Evolutionary conservation across 2,113 vertebrate species (phyloP).

Genomic region (Notechis scutatus): DNA sequence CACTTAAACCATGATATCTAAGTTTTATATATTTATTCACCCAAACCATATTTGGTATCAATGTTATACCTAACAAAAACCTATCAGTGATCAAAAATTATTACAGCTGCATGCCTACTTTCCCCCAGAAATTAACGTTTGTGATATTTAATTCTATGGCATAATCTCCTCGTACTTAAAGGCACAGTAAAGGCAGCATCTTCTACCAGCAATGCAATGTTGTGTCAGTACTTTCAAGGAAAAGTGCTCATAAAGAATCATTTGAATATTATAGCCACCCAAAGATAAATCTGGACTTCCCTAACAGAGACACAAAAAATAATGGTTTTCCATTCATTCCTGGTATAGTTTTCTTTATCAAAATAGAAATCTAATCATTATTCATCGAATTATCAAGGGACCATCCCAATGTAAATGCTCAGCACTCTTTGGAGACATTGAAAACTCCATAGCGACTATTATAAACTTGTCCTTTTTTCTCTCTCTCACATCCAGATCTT

Average conservation of each 20-base stretch:
- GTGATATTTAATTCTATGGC: background rate
- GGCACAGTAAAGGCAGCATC: background rate
- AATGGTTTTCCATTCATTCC: background rate
- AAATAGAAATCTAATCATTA: background rate
- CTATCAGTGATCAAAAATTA: background rate
- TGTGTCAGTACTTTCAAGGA: background rate
- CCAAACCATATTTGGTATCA: too few relatives aligned
- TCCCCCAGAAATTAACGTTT: background rate
- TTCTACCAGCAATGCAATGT: background rate
- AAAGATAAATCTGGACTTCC: background rate
- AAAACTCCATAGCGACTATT: background rate
- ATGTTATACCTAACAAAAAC: too few relatives aligned
- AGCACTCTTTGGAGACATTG: background rate
- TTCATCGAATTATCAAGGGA: background rate
- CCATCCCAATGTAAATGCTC: background rate
- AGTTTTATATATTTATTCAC: too few relatives aligned
- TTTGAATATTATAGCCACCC: background rate
- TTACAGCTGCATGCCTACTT: background rate
- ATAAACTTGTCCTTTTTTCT: background rate
- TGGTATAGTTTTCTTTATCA: background rate
- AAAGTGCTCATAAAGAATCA: background rate
- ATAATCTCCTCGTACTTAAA: background rate
- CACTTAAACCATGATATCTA: too few relatives aligned
- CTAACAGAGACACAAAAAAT: background rate
- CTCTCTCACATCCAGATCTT: background rate